Conservation (phyloP, 2,113 vertebrate genomes). For the Labeo catla region DNA sequence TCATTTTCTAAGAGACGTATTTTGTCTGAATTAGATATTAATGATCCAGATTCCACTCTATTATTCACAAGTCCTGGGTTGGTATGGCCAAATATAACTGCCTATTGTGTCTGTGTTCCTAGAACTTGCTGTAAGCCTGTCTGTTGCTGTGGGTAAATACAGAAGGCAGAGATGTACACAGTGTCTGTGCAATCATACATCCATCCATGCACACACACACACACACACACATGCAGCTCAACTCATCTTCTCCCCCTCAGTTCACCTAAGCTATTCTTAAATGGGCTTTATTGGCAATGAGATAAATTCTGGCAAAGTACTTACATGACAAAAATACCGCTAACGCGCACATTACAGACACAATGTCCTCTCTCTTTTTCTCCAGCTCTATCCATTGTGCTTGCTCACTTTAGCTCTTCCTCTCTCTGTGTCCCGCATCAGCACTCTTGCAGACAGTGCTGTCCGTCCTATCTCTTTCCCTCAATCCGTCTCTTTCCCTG, state of each 20-base stretch:
- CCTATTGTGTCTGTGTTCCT: slow-evolving; percentile 30
- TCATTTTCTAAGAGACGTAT: background rate
- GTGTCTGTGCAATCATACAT: slow-evolving; percentile 18
- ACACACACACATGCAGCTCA: background rate
- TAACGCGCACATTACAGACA: slow-evolving; percentile 23
- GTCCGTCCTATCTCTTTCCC: slow-evolving; percentile 21
- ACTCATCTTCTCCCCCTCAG: slow-evolving; percentile 28
- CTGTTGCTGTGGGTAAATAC: slow-evolving; percentile 40
- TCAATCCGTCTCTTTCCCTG: slow-evolving; percentile 25
- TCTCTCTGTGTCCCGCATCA: slow-evolving; percentile 28
- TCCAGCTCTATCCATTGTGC: background rate
- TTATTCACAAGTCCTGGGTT: slow-evolving; percentile 42
- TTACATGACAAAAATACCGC: slow-evolving; percentile 44
- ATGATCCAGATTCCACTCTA: slow-evolving; percentile 30
- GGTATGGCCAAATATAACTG: slow-evolving; percentile 7
- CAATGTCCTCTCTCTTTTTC: slow-evolving; percentile 25
- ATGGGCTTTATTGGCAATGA: slow-evolving; percentile 52
- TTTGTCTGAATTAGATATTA: slow-evolving; percentile 19
- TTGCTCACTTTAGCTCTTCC: slow-evolving; percentile 4
- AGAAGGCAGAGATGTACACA: slow-evolving; percentile 25
- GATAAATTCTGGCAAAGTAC: slow-evolving; percentile 50
- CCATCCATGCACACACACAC: slow-evolving; percentile 11
- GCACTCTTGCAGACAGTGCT: slow-evolving; percentile 30
- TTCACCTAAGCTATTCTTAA: slow-evolving; percentile 43
- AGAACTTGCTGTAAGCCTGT: slow-evolving; percentile 24